These are phyloP conservation scores for Drosophila cracens DNA, from an alignment of 2,888 invertebrate species.

Conservation along the genomic window DNA sequence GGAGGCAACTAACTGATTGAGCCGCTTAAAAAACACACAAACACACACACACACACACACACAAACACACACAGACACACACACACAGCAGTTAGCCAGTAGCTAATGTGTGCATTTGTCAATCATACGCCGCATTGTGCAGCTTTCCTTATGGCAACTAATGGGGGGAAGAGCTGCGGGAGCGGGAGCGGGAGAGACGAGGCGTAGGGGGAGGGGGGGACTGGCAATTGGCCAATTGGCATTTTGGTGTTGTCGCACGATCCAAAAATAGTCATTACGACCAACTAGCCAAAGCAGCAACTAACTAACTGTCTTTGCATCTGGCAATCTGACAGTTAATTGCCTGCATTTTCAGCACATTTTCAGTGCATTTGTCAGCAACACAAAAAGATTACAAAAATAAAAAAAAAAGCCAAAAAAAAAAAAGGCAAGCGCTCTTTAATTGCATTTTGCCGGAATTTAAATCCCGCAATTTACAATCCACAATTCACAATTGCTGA, in stretches of 20 bases:
- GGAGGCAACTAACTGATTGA: slow-evolving; percentile 49
- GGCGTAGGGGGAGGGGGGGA: not conserved
- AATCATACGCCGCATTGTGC: slow-evolving; percentile 64
- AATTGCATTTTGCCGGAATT: slow-evolving; percentile 33
- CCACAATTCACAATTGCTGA: not conserved
- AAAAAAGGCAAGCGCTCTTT: slow-evolving; percentile 19
- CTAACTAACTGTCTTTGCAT: slow-evolving; percentile 16
- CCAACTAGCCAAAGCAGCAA: slow-evolving; percentile 49
- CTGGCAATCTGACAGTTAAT: slow-evolving; percentile 55
- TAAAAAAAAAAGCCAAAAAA: not conserved
- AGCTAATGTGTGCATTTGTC: slow-evolving; percentile 41
- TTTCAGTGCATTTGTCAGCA: slow-evolving; percentile 54
- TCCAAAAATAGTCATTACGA: slow-evolving; percentile 78
- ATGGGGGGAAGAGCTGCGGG: not conserved
- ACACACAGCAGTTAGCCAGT: not conserved
- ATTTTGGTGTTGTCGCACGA: slow-evolving; percentile 57
- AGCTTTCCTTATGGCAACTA: slow-evolving; percentile 38
- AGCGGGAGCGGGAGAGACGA: too few species aligned
- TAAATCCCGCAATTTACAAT: slow-evolving; percentile 5
- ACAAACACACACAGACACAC: not conserved
- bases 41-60: slow-evolving; percentile 2
- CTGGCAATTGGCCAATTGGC: slow-evolving; percentile 48
- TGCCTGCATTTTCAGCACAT: slow-evolving; percentile 63
- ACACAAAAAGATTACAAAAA: not conserved
- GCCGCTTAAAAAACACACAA: slow-evolving; percentile 20